Conservation (phyloP, 1,140 invertebrate genomes). For the Amyelois transitella region DNA sequence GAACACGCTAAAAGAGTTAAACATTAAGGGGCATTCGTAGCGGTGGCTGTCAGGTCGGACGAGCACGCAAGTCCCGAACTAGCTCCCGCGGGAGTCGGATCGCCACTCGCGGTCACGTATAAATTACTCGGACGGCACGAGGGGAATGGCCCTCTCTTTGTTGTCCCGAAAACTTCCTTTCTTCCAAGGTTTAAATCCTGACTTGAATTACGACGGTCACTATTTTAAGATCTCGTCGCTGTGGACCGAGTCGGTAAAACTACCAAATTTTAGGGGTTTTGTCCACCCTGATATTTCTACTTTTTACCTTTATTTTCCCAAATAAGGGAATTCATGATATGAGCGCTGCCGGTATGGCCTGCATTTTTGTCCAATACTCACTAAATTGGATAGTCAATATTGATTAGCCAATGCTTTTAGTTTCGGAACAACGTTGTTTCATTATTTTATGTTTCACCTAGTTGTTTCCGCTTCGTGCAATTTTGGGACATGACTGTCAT, state of each 20-base stretch:
- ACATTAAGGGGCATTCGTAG: conserved; percentile 20
- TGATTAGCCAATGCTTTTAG: background rate
- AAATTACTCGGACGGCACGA: conserved; percentile 44
- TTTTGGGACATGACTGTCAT: too few relatives aligned
- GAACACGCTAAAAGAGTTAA: conserved; percentile 15
- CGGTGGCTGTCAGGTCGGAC: conserved; percentile 13
- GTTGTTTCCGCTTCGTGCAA: too few relatives aligned
- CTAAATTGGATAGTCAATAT: background rate
- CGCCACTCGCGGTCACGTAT: conserved; percentile 41
- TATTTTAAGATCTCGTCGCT: conserved; percentile 31
- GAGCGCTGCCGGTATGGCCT: background rate
- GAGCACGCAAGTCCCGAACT: conserved; percentile 27
- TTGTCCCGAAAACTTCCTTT: conserved; percentile 58
- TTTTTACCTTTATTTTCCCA: background rate
- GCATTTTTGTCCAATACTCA: background rate
- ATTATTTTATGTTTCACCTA: background rate
- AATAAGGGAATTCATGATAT: background rate
- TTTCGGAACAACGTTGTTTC: background rate
- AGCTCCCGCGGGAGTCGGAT: conserved; percentile 33
- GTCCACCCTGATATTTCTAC: background rate
- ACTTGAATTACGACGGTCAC: conserved; percentile 49
- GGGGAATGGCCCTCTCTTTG: conserved; percentile 45
- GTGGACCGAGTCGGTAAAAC: conserved; percentile 24
- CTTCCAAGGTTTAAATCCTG: conserved; percentile 56
- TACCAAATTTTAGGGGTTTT: conserved; percentile 2